Base-by-base conservation (phyloP, 2,888 invertebrate genomes). In the Apomyelois bistriatella region DNA sequence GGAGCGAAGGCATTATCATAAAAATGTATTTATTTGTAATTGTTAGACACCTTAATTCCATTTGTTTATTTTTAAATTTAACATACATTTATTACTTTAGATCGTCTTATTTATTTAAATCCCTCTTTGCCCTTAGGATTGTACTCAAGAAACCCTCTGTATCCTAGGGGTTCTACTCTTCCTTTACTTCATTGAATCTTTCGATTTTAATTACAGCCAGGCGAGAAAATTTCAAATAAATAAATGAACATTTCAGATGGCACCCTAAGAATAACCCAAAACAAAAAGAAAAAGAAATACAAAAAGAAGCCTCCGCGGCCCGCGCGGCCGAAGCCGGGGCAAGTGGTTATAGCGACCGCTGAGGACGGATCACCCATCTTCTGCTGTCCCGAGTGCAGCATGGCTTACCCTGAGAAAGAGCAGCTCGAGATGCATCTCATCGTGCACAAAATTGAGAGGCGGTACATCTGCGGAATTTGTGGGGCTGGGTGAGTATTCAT, bases 351-450 rank as follows among this genome's bases (percentile, higher is more conserved):
- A 54, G 94, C 95, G 0, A 93, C 93, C 0, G 94, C 95, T 0
- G 76, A 94, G 0, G 95, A 95, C 70, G 96, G 96, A 12, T 93
- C 94, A 0, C 93, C 94, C 0, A 81, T 95, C 16, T 95, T 92
- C 84, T 95, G 95, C 79, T 95, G 95, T 74, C 95, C 95, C 0
- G 95, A 95, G 82, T 95, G 95, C 73, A 93, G 94, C 76, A 94
- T 95, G 94, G 95, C 95, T 0, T 95, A 95, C 76, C 94, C 95
- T 0, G 95, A 95, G 66, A 95, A 95, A 74, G 94, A 95, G 59
- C 91, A 95, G 65, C 82, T 96, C n/a, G 95, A 96, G 72, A 92
- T 94, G 74, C 95, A 95, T 76, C 85, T 95, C 35, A 91, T 93
- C 8, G 94, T 94, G 28, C 95, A 96, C 75, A 95, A 95, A 87